phyloP scores from a whole-genome alignment of 2,113 vertebrate species.

The Scartelaos histophorus region DNA sequence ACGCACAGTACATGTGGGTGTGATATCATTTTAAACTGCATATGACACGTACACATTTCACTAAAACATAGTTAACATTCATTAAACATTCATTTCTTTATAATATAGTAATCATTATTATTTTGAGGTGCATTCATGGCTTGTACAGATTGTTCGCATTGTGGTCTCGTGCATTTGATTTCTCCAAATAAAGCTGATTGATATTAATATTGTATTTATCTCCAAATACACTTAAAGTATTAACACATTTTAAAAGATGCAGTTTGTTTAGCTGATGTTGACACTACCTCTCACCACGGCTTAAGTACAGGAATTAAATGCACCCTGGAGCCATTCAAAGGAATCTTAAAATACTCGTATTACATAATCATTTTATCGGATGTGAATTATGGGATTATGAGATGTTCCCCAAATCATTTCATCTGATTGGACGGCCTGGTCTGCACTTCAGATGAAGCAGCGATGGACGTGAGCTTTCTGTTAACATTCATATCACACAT shows the following conservation, averaged over 20 bases:
- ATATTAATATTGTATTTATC: background rate
- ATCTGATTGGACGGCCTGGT: background rate
- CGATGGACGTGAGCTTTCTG: too few species aligned
- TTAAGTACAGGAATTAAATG: background rate
- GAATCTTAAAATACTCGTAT: background rate
- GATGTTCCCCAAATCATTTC: background rate
- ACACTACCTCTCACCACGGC: background rate
- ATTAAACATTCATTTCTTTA: too few species aligned
- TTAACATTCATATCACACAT: too few species aligned
- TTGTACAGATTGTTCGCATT: too few species aligned
- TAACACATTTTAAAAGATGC: background rate
- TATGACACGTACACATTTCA: too few species aligned
- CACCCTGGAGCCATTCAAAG: background rate
- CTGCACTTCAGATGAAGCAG: background rate
- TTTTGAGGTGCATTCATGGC: too few species aligned
- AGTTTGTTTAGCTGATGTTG: background rate
- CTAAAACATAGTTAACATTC: too few species aligned
- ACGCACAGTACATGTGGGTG: background rate
- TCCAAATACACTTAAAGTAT: background rate
- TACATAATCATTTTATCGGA: background rate
- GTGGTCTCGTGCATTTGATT: too few species aligned
- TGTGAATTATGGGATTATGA: background rate
- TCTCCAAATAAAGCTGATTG: background rate
- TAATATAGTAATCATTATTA: too few species aligned
- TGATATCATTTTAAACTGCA: too few species aligned